These are phyloP conservation scores for Ormyrus thymus DNA, from an alignment of 2,888 invertebrate genomes.

Conservation along the genomic window DNA sequence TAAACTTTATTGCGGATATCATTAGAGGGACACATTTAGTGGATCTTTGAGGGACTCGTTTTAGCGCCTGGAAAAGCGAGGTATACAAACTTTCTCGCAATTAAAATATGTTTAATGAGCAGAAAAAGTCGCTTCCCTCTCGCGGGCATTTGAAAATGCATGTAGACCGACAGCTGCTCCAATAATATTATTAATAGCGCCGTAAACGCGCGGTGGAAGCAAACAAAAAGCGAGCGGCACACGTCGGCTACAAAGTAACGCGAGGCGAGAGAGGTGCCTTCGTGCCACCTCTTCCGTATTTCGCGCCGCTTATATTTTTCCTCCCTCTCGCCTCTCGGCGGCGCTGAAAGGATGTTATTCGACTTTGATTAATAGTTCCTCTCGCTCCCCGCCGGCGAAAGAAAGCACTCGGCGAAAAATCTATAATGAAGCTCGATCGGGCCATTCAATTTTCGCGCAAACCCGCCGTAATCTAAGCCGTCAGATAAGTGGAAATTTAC, in stretches of 20 bases:
- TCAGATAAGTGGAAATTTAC: not conserved
- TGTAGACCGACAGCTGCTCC: not conserved
- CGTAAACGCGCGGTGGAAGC: not conserved
- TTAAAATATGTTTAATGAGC: too few species aligned
- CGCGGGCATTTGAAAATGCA: too few species aligned
- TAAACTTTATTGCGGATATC: too few species aligned
- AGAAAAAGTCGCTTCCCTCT: too few species aligned
- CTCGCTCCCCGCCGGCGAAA: not conserved
- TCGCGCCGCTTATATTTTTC: slow-evolving; percentile 15
- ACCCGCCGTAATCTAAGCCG: not conserved
- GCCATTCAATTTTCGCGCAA: not conserved
- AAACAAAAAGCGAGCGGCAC: not conserved
- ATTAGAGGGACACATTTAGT: too few species aligned
- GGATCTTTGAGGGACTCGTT: too few species aligned
- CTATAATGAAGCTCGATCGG: slow-evolving; percentile 1
- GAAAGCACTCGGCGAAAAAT: slow-evolving; percentile 22
- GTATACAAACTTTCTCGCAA: too few species aligned
- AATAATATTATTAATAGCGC: slow-evolving; percentile 11
- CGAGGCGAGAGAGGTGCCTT: not conserved
- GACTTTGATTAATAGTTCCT: slow-evolving; percentile 51
- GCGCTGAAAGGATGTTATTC: slow-evolving; percentile 46
- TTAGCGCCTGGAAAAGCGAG: too few species aligned
- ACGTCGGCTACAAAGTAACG: not conserved
- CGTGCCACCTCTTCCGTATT: slow-evolving; percentile 36
- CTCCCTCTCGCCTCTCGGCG: not conserved